Conservation (phyloP, 2,113 vertebrate genomes). For the Piliocolobus tephrosceles region DNA sequence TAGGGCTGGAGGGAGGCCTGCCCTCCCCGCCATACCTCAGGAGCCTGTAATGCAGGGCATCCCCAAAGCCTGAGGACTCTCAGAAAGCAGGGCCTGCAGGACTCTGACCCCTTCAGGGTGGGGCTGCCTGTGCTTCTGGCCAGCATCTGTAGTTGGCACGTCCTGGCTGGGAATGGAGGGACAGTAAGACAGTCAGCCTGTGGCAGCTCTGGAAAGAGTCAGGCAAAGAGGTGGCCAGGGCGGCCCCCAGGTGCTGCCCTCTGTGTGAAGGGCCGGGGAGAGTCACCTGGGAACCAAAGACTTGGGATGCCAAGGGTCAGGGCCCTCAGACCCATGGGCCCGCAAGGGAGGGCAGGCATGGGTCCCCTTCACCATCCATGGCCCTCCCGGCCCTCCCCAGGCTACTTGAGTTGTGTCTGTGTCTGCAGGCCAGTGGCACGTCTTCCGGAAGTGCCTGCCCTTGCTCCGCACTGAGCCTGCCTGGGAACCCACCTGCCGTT, state of each 20-base stretch:
- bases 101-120: accelerated
- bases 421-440: accelerated
- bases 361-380: neutral
- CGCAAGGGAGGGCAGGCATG: accelerated
- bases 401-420: accelerated
- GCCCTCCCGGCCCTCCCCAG: accelerated
- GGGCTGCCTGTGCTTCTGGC: neutral
- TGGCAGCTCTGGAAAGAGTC: neutral
- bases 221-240: accelerated
- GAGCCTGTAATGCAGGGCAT: accelerated
- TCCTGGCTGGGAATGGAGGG: neutral
- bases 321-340: neutral
- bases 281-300: neutral
- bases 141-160: accelerated
- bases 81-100: accelerated
- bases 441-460: neutral
- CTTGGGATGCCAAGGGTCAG: neutral
- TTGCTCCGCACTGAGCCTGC: accelerated
- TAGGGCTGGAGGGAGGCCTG: neutral
- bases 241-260: accelerated
- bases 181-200: neutral
- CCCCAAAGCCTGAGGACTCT: neutral
- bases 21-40: neutral
- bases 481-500: neutral
- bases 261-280: neutral